phyloP scores from a whole-genome alignment of 2,888 invertebrate genomes.

The Nephrocerus scutellatus region DNA sequence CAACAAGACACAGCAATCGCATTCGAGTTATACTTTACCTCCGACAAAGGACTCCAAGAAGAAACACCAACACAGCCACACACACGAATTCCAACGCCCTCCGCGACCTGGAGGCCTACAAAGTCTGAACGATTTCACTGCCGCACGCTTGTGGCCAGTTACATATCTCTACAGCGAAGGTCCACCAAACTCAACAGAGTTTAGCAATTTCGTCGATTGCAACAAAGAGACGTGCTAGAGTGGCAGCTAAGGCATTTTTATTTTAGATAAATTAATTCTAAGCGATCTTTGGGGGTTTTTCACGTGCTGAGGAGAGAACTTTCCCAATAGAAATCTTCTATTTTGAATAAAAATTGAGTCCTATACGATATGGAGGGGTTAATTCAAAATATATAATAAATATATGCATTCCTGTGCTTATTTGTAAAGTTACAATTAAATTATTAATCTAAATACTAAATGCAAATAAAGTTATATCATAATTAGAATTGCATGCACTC shows the following conservation, averaged over 20 bases:
- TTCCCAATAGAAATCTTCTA: too few species aligned
- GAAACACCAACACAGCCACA: slow-evolving; percentile 29
- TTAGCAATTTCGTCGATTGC: slow-evolving; percentile 48
- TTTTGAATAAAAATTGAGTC: too few species aligned
- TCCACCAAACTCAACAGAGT: slow-evolving; percentile 65
- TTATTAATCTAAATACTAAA: too few species aligned
- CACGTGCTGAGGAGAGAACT: too few species aligned
- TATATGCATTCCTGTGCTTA: too few species aligned
- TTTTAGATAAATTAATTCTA: too few species aligned
- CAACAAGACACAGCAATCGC: slow-evolving; percentile 32
- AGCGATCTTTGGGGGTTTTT: too few species aligned
- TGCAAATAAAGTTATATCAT: too few species aligned
- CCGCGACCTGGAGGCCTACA: slow-evolving; percentile 44
- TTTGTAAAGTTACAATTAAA: too few species aligned
- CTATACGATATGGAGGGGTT: too few species aligned
- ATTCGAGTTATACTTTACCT: slow-evolving; percentile 48
- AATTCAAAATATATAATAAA: too few species aligned
- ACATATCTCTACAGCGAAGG: slow-evolving; percentile 73
- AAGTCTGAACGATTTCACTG: slow-evolving; percentile 44
- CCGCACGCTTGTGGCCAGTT: slow-evolving; percentile 64
- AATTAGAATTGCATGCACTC: too few species aligned
- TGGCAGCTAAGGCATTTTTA: background rate
- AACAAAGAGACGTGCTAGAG: slow-evolving; percentile 46
- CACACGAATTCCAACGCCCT: slow-evolving; percentile 42
- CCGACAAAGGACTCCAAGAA: slow-evolving; percentile 37